Evolutionary conservation across 2,113 vertebrate genomes (phyloP).

Genomic region (Origma solitaria): DNA sequence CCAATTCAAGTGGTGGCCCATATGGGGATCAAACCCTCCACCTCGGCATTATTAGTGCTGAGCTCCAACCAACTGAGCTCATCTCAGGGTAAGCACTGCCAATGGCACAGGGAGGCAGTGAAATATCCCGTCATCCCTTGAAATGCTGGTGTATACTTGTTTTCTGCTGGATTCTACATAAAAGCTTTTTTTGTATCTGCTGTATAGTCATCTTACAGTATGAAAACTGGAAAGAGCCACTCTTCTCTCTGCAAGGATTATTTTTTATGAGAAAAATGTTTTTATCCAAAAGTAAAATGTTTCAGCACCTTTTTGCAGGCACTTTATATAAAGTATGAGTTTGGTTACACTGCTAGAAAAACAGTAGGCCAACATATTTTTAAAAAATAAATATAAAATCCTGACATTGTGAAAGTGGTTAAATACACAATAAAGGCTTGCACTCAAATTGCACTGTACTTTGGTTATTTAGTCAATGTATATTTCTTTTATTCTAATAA

Average conservation of each 20-base stretch:
- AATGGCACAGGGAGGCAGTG: background rate
- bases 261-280: background rate
- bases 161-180: background rate
- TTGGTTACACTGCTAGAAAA: background rate
- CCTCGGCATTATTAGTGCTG: accelerated
- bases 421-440: background rate
- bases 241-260: background rate
- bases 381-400: background rate
- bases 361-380: background rate
- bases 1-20: background rate
- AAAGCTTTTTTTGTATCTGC: background rate
- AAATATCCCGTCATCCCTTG: background rate
- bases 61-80: background rate
- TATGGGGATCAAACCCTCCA: background rate
- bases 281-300: background rate
- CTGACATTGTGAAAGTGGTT: background rate
- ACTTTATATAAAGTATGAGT: background rate
- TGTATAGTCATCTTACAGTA: background rate
- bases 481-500: background rate
- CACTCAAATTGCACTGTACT: background rate
- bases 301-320: background rate
- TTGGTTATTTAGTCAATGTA: background rate
- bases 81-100: background rate
- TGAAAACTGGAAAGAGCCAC: background rate
- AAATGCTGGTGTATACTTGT: background rate